A percentile compares a stretch with the other conserved stretches of the same genome.
phyloP scores from a whole-genome alignment of 2,113 vertebrate species.

The Epinephelus fuscoguttatus region DNA sequence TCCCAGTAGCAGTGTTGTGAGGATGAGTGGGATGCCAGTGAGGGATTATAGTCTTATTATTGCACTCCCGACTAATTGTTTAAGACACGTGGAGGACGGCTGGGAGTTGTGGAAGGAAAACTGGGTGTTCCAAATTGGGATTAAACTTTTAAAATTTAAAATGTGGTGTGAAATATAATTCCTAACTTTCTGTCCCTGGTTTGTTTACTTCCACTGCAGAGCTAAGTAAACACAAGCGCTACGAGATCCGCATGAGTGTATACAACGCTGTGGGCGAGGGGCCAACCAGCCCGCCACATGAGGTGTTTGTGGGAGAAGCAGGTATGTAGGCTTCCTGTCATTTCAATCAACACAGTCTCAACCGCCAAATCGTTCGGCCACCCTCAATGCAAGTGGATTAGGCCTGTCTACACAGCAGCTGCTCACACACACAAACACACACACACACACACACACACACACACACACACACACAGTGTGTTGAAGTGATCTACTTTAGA shows the following conservation, averaged over 20 bases:
- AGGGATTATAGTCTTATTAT: not conserved
- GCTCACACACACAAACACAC: not conserved
- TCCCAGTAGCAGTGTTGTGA: not conserved
- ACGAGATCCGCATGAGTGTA: slow-evolving; percentile 95
- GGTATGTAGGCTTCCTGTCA: slow-evolving; percentile 82
- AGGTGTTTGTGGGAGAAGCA: slow-evolving; percentile 98
- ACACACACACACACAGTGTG: too few species aligned
- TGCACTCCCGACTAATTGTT: not conserved
- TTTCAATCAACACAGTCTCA: not conserved
- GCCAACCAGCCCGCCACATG: slow-evolving; percentile 91
- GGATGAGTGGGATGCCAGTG: slow-evolving; percentile 21
- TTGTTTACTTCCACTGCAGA: slow-evolving; percentile 79
- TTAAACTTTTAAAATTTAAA: not conserved
- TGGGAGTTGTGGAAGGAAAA: not conserved
- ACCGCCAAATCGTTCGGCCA: not conserved
- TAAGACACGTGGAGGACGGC: not conserved
- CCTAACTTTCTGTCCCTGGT: not conserved
- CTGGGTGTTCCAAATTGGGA: not conserved
- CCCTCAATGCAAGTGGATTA: not conserved
- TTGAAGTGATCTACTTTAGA: not conserved
- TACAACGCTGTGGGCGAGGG: slow-evolving; percentile 96
- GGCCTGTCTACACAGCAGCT: not conserved
- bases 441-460: not conserved
- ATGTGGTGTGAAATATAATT: not conserved
- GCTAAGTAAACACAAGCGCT: slow-evolving; percentile 94